These are phyloP conservation scores for Acleris laterana DNA, from an alignment of 2,888 invertebrate species.

Conservation along the genomic window DNA sequence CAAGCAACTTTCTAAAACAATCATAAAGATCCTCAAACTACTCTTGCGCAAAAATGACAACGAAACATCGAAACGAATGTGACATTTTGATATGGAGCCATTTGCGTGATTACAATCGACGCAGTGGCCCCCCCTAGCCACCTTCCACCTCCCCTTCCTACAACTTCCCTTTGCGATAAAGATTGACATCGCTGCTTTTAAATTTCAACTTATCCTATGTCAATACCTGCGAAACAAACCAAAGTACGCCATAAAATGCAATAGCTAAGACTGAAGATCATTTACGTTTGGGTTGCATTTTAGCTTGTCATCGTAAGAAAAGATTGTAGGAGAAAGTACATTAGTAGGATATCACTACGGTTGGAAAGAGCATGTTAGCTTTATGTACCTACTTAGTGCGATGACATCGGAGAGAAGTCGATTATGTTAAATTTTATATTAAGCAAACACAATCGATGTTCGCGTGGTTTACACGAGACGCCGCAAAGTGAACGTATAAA, in stretches of 20 bases:
- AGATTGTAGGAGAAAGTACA: slow-evolving; percentile 81
- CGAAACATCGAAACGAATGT: slow-evolving; percentile 76
- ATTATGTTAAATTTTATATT: slow-evolving; percentile 76
- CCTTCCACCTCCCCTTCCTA: slow-evolving; percentile 61
- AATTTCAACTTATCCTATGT: slow-evolving; percentile 77
- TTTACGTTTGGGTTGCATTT: slow-evolving; percentile 52
- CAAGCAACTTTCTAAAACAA: slow-evolving; percentile 39
- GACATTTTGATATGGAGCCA: slow-evolving; percentile 82
- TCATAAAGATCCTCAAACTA: slow-evolving; percentile 42
- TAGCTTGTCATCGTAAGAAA: slow-evolving; percentile 81
- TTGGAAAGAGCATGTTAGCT: slow-evolving; percentile 74
- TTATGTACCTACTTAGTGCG: slow-evolving; percentile 65
- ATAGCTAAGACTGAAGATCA: slow-evolving; percentile 56
- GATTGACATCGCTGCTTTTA: slow-evolving; percentile 79
- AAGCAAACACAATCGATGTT: slow-evolving; percentile 68
- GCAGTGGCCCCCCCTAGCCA: slow-evolving; percentile 74
- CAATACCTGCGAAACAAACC: slow-evolving; percentile 49
- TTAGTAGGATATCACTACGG: slow-evolving; percentile 80
- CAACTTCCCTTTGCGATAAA: slow-evolving; percentile 81
- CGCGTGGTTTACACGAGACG: slow-evolving; percentile 49
- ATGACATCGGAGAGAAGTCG: slow-evolving; percentile 67
- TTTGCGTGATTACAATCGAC: slow-evolving; percentile 84
- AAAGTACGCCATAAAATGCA: slow-evolving; percentile 57
- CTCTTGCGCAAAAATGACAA: slow-evolving; percentile 67
- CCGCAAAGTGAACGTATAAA: slow-evolving; percentile 44